phyloP scores from a whole-genome alignment of 2,888 invertebrate species.

The Aethes cnicana region DNA sequence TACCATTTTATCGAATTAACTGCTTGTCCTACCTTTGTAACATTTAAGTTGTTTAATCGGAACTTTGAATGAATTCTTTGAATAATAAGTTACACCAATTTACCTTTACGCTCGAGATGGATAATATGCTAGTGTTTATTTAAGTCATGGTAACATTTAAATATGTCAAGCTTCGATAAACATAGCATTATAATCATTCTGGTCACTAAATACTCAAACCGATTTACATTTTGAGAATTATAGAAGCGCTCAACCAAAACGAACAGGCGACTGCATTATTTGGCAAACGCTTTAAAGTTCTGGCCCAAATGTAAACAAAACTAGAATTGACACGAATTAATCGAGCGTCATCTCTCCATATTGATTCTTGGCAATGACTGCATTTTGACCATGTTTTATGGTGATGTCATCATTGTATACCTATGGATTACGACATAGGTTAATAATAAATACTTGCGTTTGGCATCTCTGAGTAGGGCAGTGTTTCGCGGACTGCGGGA shows the following conservation, averaged over 20 bases:
- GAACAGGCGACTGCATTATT: constrained; percentile 37
- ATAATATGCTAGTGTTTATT: no score
- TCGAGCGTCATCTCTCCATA: constrained; percentile 17
- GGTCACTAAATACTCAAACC: no score
- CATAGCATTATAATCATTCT: no score
- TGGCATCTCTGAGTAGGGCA: constrained; percentile 65
- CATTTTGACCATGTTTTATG: constrained; percentile 50
- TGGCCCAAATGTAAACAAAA: constrained; percentile 60
- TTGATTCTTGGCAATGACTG: constrained; percentile 30
- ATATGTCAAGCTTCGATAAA: no score
- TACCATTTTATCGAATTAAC: constrained; percentile 30
- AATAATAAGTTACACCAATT: no score
- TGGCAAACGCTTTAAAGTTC: constrained; percentile 43
- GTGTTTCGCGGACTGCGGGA: constrained; percentile 52
- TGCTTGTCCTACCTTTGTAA: constrained; percentile 2
- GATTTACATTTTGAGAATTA: constrained; percentile 7
- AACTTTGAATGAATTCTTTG: background rate
- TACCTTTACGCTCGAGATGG: no score
- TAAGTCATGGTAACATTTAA: no score
- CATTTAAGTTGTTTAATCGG: constrained; percentile 14
- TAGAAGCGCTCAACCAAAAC: constrained; percentile 42
- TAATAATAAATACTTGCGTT: constrained; percentile 68
- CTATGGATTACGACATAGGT: constrained; percentile 60
- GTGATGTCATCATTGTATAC: constrained; percentile 64
- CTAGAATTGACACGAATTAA: constrained; percentile 52